Percentiles rank a stretch among this genome's conserved stretches.
Evolutionary conservation across 2,113 vertebrate species (phyloP).

Genomic region (Strix aluco): DNA sequence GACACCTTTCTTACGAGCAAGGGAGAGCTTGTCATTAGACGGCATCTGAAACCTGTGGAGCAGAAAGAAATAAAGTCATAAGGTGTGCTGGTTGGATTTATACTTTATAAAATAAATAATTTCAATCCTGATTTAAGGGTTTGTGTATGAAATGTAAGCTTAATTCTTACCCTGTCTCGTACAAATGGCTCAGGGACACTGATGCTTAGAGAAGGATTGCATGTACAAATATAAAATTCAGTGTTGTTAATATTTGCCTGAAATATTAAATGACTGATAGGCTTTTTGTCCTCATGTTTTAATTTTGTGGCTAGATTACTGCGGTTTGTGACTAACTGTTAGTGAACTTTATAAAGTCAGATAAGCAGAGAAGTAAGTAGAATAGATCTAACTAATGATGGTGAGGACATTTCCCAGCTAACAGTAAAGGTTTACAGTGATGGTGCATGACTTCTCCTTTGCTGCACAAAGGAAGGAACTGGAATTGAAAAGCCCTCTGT

Average conservation of each 20-base stretch:
- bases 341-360: background rate
- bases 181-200: background rate
- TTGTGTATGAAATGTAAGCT: background rate
- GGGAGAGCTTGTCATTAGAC: constrained; percentile 86
- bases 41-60: constrained; percentile 70
- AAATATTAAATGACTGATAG: background rate
- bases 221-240: background rate
- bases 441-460: background rate
- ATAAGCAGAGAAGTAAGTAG: background rate
- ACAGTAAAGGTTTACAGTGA: background rate
- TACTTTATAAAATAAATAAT: constrained; percentile 48
- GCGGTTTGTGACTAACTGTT: background rate
- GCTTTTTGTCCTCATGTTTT: background rate
- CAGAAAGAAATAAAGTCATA: constrained; percentile 74
- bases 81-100: background rate
- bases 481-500: background rate
- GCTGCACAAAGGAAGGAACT: background rate
- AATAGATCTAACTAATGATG: background rate
- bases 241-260: background rate
- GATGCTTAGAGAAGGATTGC: background rate
- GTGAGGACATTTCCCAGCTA: background rate
- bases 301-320: background rate
- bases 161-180: background rate
- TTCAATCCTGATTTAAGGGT: background rate
- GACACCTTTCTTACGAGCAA: constrained; percentile 84